A percentile compares a stretch with the other conserved stretches of the same genome.
phyloP scores from a whole-genome alignment of 2,797 vertebrate species.

The Rhinoraja longicauda region DNA sequence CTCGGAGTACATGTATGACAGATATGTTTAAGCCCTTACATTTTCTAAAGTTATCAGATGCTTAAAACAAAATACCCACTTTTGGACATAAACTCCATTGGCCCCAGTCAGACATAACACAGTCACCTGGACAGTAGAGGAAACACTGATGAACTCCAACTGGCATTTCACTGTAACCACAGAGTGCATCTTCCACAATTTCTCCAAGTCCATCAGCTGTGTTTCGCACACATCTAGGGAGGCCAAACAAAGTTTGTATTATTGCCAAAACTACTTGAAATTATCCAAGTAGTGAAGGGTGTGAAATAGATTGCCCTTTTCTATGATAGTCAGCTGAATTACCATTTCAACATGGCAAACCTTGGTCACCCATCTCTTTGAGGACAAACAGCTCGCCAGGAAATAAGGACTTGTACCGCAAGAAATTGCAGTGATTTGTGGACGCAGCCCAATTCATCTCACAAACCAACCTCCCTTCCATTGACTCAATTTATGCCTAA shows the following conservation, averaged over 20 bases:
- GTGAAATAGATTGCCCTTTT: not conserved
- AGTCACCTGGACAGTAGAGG: constrained; percentile 78
- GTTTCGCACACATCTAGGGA: constrained; percentile 71
- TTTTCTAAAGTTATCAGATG: constrained; percentile 3
- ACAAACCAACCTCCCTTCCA: no score
- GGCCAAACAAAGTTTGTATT: constrained; percentile 40
- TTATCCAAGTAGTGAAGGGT: not conserved
- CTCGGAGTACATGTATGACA: not conserved
- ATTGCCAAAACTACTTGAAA: not conserved
- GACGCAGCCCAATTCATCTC: no score
- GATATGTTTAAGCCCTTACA: not conserved
- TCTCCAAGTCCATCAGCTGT: constrained; percentile 51
- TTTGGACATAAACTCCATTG: constrained; percentile 77
- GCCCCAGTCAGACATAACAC: constrained; percentile 81
- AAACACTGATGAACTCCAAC: constrained; percentile 68
- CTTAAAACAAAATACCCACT: constrained; percentile 58
- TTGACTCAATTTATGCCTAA: no score
- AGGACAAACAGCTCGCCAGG: not conserved
- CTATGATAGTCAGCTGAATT: not conserved
- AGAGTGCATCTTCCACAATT: constrained; percentile 62
- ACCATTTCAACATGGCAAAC: not conserved
- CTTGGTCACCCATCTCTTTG: not conserved
- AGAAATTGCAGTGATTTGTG: no score
- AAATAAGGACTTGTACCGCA: not conserved
- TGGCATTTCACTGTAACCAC: constrained; percentile 70